Percentiles rank a stretch among this genome's conserved stretches.
phyloP scores from a whole-genome alignment of 1,140 invertebrate species.

The Cepaea nemoralis region DNA sequence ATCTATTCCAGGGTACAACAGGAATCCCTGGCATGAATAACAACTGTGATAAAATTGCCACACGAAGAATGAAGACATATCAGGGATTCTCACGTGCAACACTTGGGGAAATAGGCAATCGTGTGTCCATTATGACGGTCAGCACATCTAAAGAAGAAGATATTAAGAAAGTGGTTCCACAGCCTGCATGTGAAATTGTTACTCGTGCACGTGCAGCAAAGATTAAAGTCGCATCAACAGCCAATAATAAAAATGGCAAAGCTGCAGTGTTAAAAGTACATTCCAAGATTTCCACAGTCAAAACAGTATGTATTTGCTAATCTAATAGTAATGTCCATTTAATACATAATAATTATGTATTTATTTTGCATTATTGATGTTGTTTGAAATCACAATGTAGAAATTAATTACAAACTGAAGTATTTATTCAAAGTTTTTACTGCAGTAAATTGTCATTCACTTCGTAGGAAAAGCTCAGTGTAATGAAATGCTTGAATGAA shows the following conservation, averaged over 20 bases:
- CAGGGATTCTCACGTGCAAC: constrained; percentile 46
- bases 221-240: not conserved
- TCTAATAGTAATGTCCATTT: no score
- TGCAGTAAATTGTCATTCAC: no score
- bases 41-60: not conserved
- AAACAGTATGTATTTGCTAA: no score
- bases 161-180: constrained; percentile 63
- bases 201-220: not conserved
- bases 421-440: no score
- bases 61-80: not conserved
- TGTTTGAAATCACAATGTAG: no score
- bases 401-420: no score
- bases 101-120: constrained; percentile 68
- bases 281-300: not conserved
- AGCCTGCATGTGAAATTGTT: constrained; percentile 31
- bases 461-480: no score
- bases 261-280: not conserved
- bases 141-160: constrained; percentile 47
- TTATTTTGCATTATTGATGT: no score
- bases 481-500: no score
- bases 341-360: no score
- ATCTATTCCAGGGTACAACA: not conserved
- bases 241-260: not conserved
- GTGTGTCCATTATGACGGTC: constrained; percentile 64
- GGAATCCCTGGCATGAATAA: not conserved